phyloP scores from a whole-genome alignment of 2,888 invertebrate species.

The Parasteatoda lunata region DNA sequence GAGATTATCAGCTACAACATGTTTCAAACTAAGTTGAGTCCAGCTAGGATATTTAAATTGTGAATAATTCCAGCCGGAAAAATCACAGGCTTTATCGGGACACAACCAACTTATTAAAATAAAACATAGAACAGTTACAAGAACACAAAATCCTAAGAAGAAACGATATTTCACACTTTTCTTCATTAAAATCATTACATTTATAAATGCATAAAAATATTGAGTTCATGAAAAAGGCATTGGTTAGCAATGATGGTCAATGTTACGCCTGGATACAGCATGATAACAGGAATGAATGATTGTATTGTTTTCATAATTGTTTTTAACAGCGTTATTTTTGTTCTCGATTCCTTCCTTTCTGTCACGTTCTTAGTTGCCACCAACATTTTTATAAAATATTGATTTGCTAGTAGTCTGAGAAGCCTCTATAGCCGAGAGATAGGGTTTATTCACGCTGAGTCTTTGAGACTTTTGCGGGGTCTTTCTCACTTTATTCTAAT shows the following conservation, averaged over 20 bases:
- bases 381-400: neutral
- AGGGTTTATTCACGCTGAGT: too few relatives aligned
- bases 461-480: too few relatives aligned
- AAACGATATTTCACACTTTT: constrained; percentile 64
- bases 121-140: constrained; percentile 51
- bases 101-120: constrained; percentile 69
- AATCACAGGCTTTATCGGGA: constrained; percentile 69
- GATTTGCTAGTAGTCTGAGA: too few relatives aligned
- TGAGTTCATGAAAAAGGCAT: neutral
- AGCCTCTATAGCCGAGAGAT: too few relatives aligned
- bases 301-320: constrained; percentile 51
- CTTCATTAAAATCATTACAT: constrained; percentile 64
- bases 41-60: constrained; percentile 64
- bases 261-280: constrained; percentile 30
- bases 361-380: neutral
- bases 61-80: constrained; percentile 59
- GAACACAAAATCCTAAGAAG: constrained; percentile 59
- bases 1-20: constrained; percentile 67
- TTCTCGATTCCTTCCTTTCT: neutral
- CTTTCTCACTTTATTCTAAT: too few relatives aligned
- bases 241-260: neutral
- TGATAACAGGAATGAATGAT: constrained; percentile 41
- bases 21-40: constrained; percentile 64
- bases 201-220: neutral
- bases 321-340: constrained; percentile 6